Percentiles rank a stretch among this genome's conserved stretches.
These are phyloP conservation scores for Magallana gigas DNA, from an alignment of 1,140 invertebrate genomes.

Conservation along the genomic window DNA sequence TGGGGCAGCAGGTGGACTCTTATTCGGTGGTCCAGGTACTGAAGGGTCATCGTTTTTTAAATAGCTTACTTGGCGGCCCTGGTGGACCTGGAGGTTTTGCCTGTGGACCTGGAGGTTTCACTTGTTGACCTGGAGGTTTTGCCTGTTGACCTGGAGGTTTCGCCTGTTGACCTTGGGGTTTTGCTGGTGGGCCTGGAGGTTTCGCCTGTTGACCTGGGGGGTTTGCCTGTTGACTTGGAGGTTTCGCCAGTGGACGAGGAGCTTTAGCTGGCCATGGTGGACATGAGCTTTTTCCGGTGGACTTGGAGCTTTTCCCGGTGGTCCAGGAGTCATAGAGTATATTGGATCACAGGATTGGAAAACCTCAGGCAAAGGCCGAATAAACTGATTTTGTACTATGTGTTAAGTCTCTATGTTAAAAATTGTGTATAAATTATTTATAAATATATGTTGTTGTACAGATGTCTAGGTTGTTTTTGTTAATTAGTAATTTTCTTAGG, in stretches of 20 bases:
- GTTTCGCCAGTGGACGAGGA: not conserved
- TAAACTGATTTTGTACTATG: not conserved
- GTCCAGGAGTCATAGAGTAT: not conserved
- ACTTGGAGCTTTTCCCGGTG: not conserved
- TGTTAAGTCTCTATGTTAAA: too few species aligned
- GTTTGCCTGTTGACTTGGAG: not conserved
- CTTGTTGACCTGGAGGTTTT: not conserved
- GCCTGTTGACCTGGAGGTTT: not conserved
- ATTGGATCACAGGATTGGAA: not conserved
- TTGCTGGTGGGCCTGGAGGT: not conserved
- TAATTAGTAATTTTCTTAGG: too few species aligned
- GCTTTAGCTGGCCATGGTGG: not conserved
- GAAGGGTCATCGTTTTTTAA: not conserved
- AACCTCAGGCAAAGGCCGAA: not conserved
- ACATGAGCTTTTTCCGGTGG: not conserved
- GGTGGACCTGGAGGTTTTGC: not conserved
- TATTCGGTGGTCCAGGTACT: not conserved
- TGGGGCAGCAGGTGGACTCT: not conserved
- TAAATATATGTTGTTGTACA: too few species aligned
- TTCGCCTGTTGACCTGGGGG: not conserved
- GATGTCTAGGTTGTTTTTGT: too few species aligned
- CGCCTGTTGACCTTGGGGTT: not conserved
- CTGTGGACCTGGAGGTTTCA: not conserved
- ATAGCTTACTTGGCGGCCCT: not conserved
- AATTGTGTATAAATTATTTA: not conserved